Evolutionary conservation across 2,797 vertebrate species (phyloP), one percentile per base, ranked within the genome.

Genomic region (Apogon talboti): DNA sequence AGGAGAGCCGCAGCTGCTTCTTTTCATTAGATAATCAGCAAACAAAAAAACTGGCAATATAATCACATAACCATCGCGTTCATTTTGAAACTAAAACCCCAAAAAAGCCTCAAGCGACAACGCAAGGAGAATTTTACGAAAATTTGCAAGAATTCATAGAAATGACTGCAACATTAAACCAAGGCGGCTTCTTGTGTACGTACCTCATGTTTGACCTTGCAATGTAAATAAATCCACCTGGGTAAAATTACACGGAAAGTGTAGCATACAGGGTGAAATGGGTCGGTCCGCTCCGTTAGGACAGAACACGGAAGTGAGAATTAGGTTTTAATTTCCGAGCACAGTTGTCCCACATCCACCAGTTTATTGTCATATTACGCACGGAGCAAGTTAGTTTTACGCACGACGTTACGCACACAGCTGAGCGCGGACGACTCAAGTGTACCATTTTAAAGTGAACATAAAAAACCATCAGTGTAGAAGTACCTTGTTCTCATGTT

Each of bases 281-380:
- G 44, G 43, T 66, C 41, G 9, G 16, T 40, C 9, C 18, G 13
- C 56, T 16, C 51, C n/a, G 49, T 1, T 13, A 13, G 19, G 41
- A 19, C 49, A 76, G 51, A 48, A 44, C 9, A 47, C 70, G 79
- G 71, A 74, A 84, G 74, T 76, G 56, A 52, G 28, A 79, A 45
- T 16, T 28, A 18, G 6, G n/a, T 69, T 46, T 65, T 7, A 57
- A 35, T 50, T 46, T 53, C 38, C 19, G 18, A 47, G 4, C 14
- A 66, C 37, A 55, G 19, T 42, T 38, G 55, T 12, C 2, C 14
- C 16, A 37, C 43, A 13, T 0, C 18, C 13, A 15, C n/a, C 6
- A 21, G 11, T 52, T 42, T 41, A 11, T 6, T 13, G 5, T 6
- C 0, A 33, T 46, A 80, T 83, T 70, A 72, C 67, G 72, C 82